phyloP scores from a whole-genome alignment of 2,113 vertebrate species.

The Eptesicus fuscus region DNA sequence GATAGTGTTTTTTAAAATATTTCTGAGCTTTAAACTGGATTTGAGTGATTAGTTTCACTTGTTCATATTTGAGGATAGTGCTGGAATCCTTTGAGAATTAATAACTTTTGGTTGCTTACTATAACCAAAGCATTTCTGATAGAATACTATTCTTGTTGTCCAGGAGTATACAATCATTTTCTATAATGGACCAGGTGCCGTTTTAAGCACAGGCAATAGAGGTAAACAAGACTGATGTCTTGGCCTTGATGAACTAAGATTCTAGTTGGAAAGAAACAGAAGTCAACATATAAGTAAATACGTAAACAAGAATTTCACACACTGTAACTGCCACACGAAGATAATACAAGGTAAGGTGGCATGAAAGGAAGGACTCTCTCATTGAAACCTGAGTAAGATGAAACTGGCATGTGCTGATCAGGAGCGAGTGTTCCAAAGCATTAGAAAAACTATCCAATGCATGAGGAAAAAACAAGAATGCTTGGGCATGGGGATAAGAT shows the following conservation, averaged over 20 bases:
- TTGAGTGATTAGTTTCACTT: neutral
- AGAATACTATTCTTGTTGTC: neutral
- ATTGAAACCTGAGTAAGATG: neutral
- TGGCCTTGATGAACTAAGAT: neutral
- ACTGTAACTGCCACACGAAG: neutral
- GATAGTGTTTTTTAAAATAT: neutral
- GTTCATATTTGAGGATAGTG: neutral
- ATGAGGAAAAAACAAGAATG: neutral
- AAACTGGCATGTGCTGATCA: neutral
- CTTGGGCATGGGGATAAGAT: too few species aligned
- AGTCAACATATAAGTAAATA: neutral
- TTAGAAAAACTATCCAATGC: neutral
- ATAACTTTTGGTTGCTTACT: neutral
- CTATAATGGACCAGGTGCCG: neutral
- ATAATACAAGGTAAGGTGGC: neutral
- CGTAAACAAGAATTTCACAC: neutral
- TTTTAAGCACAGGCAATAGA: neutral
- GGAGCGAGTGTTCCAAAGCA: neutral
- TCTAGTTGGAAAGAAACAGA: neutral
- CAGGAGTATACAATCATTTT: neutral
- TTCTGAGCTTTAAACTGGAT: neutral
- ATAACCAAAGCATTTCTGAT: neutral
- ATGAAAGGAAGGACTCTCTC: neutral
- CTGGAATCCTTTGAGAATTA: neutral
- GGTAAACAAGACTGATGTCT: neutral